These are phyloP conservation scores for Carabus problematicus DNA, from an alignment of 2,888 invertebrate genomes.

Conservation along the genomic window DNA sequence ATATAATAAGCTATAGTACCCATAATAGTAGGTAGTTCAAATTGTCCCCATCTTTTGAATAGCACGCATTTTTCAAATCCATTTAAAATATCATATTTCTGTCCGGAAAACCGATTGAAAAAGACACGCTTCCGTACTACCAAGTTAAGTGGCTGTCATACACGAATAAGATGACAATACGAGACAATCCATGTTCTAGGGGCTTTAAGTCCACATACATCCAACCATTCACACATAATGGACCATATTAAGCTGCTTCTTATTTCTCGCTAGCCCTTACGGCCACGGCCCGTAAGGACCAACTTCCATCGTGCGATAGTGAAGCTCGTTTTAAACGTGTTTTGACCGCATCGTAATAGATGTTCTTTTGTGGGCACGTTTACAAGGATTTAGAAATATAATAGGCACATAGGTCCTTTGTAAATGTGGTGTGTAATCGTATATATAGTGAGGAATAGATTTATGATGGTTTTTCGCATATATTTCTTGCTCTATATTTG, in stretches of 20 bases:
- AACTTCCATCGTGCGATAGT: conserved; percentile 3
- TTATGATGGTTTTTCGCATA: background rate
- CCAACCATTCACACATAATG: conserved; percentile 54
- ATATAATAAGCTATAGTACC: too few relatives aligned
- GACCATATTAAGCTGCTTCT: conserved; percentile 51
- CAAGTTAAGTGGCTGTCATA: conserved; percentile 58
- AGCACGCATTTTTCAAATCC: conserved; percentile 9
- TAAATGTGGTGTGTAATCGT: conserved; percentile 9
- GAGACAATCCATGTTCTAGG: conserved; percentile 52
- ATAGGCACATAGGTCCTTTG: conserved; percentile 31
- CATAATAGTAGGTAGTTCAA: too few relatives aligned
- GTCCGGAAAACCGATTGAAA: conserved; percentile 35
- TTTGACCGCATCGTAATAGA: conserved; percentile 38
- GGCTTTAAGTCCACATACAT: conserved; percentile 50
- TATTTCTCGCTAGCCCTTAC: conserved; percentile 34
- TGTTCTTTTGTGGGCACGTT: conserved; percentile 43
- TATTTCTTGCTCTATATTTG: conserved; percentile 17
- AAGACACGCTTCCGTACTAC: conserved; percentile 46
- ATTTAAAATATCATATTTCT: conserved; percentile 41
- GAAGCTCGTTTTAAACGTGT: conserved; percentile 39
- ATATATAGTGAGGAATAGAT: background rate
- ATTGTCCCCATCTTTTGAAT: background rate
- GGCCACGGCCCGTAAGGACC: conserved; percentile 1
- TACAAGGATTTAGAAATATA: conserved; percentile 42
- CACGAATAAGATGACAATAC: conserved; percentile 49